Evolutionary conservation across 2,113 vertebrate species (phyloP).

Genomic region (Macrotus californicus): DNA sequence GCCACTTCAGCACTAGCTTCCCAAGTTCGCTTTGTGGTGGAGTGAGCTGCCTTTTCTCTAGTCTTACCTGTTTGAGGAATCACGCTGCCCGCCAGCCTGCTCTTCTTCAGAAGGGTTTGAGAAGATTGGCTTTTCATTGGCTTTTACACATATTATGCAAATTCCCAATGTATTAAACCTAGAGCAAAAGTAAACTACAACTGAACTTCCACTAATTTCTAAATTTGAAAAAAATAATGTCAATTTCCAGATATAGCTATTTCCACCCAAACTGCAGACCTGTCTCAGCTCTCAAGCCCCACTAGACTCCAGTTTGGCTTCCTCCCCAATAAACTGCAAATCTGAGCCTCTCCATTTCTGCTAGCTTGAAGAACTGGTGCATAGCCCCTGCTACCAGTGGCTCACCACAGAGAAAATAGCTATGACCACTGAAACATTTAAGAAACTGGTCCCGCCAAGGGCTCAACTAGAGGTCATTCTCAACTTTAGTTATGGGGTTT

Average conservation of each 20-base stretch:
- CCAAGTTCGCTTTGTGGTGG: not conserved
- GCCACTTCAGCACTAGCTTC: not conserved
- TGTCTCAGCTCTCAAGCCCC: not conserved
- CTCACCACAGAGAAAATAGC: not conserved
- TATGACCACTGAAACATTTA: not conserved
- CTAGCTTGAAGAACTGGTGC: not conserved
- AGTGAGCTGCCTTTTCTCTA: not conserved
- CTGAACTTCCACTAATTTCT: not conserved
- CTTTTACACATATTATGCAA: not conserved
- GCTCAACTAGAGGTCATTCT: not conserved
- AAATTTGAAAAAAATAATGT: not conserved
- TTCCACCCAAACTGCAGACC: not conserved
- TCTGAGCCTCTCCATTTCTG: not conserved
- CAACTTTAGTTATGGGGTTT: not conserved
- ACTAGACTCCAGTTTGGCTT: not conserved
- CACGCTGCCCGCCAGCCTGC: not conserved
- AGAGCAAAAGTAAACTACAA: not conserved
- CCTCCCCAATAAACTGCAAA: not conserved
- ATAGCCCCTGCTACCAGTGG: not conserved
- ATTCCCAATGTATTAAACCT: not conserved
- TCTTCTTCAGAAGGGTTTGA: not conserved
- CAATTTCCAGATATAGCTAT: not conserved
- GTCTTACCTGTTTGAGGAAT: not conserved
- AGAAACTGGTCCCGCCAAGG: not conserved
- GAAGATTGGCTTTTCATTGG: not conserved